Conservation (phyloP, 2,797 vertebrate genomes). For the Podarcis lilfordi region DNA sequence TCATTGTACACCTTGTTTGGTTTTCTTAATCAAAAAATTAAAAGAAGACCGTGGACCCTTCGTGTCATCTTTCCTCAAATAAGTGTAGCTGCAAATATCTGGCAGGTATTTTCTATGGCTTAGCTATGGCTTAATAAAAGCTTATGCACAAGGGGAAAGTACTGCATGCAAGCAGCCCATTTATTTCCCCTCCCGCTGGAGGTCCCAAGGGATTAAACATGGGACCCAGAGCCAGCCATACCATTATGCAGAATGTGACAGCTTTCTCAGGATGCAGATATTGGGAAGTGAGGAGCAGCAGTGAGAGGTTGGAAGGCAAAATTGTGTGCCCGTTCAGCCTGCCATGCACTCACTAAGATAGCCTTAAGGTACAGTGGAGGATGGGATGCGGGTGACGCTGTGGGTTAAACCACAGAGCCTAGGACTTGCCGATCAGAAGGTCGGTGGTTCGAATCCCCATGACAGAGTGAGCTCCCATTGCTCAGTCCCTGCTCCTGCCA, state of each 20-base stretch:
- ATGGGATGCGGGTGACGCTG: neutral
- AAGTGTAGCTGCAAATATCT: constrained; percentile 18
- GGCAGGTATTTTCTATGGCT: neutral
- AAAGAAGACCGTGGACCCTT: constrained; percentile 4
- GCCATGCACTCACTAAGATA: neutral
- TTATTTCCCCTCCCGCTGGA: neutral
- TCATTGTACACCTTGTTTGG: constrained; percentile 11
- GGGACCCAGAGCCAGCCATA: too few species aligned
- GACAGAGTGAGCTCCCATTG: too few species aligned
- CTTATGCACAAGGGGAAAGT: neutral
- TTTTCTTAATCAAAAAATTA: constrained; percentile 23
- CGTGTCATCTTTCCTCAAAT: constrained; percentile 26
- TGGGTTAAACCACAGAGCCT: too few species aligned
- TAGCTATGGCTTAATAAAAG: neutral
- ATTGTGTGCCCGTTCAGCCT: neutral
- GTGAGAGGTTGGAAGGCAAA: neutral
- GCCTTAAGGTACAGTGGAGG: neutral
- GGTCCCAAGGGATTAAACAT: neutral
- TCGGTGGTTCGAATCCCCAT: too few species aligned
- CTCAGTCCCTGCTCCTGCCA: too few species aligned
- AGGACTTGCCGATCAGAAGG: too few species aligned
- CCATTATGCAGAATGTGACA: neutral
- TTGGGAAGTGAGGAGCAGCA: neutral
- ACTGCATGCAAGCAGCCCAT: neutral
- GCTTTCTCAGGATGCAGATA: neutral